phyloP scores from a whole-genome alignment of 2,888 invertebrate genomes.

The Dexiosoma caninum region DNA sequence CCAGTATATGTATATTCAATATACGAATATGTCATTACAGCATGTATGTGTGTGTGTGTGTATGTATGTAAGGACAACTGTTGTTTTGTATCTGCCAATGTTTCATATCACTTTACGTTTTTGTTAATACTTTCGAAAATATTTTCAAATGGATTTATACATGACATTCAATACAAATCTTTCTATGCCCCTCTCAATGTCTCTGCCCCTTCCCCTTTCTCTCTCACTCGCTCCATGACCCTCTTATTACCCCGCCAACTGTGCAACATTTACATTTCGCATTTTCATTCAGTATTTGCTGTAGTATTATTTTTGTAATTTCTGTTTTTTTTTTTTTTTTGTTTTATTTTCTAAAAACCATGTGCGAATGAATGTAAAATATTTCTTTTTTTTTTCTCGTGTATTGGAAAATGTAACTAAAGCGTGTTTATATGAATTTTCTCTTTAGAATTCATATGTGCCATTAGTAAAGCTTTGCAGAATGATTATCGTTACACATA shows the following conservation, averaged over 20 bases:
- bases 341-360: not conserved
- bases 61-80: conserved; percentile 29
- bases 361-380: not conserved
- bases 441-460: conserved; percentile 39
- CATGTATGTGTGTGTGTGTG: not conserved
- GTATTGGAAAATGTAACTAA: conserved; percentile 40
- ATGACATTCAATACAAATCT: conserved; percentile 45
- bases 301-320: conserved; percentile 6
- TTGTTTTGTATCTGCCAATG: conserved; percentile 57
- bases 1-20: conserved; percentile 7
- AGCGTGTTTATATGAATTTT: conserved; percentile 22
- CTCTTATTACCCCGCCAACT: not conserved
- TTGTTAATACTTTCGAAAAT: conserved; percentile 56
- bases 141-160: conserved; percentile 50
- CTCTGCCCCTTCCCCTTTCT: too few species aligned
- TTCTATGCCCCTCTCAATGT: not conserved
- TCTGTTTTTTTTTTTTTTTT: not conserved
- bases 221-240: not conserved
- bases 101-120: conserved; percentile 62
- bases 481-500: conserved; percentile 6
- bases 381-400: not conserved
- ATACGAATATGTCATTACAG: not conserved
- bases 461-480: conserved; percentile 41
- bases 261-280: conserved; percentile 36
- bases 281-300: conserved; percentile 33